Evolutionary conservation across 1,140 invertebrate species (phyloP).

Genomic region (Dendroctonus valens): DNA sequence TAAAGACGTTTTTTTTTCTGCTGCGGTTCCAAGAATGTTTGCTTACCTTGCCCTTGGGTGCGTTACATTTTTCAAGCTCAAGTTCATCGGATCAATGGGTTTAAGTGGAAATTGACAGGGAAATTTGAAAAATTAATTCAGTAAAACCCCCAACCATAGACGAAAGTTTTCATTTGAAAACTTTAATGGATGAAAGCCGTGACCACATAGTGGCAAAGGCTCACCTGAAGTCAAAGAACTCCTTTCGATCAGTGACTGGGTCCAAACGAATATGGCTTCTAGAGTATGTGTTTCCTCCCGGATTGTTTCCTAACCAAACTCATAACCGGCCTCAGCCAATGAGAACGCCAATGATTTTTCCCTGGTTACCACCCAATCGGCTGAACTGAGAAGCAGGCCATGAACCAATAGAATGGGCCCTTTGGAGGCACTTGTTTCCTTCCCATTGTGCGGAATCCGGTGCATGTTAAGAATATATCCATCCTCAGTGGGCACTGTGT

Average conservation of each 20-base stretch:
- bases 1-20: no score
- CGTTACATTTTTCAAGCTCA: no score
- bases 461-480: slow-evolving; percentile 63
- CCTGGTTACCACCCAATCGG: slow-evolving; percentile 68
- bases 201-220: no score
- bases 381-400: slow-evolving; percentile 69
- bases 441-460: slow-evolving; percentile 20
- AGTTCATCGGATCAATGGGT: no score
- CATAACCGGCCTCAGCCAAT: slow-evolving; percentile 67
- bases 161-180: no score
- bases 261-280: slow-evolving; percentile 50
- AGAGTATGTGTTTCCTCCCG: slow-evolving; percentile 65
- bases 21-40: no score
- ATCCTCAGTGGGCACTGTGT: slow-evolving; percentile 65
- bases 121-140: no score
- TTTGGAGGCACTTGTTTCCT: slow-evolving; percentile 33
- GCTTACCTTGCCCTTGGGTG: no score
- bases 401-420: slow-evolving; percentile 69
- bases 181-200: no score
- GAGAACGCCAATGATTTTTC: slow-evolving; percentile 58
- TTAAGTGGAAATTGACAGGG: no score
- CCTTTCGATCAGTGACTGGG: slow-evolving; percentile 24
- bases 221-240: slow-evolving; percentile 16
- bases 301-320: slow-evolving; percentile 72
- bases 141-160: no score